A percentile compares a stretch with the other conserved stretches of the same genome.
phyloP scores from a whole-genome alignment of 2,888 invertebrate genomes.

The Drosophila paramelanica region DNA sequence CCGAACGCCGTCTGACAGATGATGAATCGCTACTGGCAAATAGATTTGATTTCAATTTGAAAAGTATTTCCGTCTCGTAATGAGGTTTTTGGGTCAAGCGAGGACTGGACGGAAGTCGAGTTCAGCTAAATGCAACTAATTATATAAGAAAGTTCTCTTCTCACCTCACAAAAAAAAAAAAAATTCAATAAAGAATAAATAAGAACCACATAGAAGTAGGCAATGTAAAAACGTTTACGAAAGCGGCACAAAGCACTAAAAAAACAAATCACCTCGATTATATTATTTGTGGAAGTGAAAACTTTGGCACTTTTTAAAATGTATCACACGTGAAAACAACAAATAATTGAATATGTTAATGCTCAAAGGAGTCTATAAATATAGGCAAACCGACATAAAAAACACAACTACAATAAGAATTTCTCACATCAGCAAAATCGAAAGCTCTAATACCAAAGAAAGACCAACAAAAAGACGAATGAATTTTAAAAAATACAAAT shows the following conservation, averaged over 20 bases:
- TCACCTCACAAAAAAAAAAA: neutral
- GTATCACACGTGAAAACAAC: too few species aligned
- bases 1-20: constrained; percentile 38
- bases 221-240: neutral
- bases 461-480: neutral
- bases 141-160: neutral
- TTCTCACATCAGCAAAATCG: neutral
- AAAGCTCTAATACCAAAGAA: neutral
- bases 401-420: too few species aligned
- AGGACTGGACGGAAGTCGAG: constrained; percentile 18
- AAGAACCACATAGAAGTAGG: neutral
- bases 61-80: constrained; percentile 68
- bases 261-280: neutral
- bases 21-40: constrained; percentile 41
- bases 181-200: too few species aligned
- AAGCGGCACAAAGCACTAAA: neutral
- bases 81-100: constrained; percentile 45
- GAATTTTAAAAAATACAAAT: neutral
- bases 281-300: too few species aligned
- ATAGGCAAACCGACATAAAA: too few species aligned
- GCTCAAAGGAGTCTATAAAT: too few species aligned
- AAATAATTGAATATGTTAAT: too few species aligned
- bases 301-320: too few species aligned
- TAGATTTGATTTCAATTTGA: constrained; percentile 60
- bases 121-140: neutral